These are phyloP conservation scores for Drosophila buzzatii DNA, from an alignment of 2,888 invertebrate species.

Conservation along the genomic window DNA sequence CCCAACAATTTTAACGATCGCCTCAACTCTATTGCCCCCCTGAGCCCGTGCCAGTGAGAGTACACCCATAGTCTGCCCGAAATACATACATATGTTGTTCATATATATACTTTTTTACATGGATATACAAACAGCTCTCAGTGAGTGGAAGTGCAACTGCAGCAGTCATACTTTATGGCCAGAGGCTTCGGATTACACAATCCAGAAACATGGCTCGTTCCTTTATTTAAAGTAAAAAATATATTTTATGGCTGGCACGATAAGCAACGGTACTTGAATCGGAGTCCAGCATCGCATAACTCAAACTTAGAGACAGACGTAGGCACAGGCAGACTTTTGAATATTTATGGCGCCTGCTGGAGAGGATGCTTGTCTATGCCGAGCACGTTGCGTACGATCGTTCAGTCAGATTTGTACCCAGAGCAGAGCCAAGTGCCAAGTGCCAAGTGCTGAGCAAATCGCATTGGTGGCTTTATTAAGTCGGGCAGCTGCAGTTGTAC, in stretches of 20 bases:
- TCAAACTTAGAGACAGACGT: conserved; percentile 31
- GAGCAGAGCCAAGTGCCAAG: conserved; percentile 36
- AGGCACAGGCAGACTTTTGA: conserved; percentile 32
- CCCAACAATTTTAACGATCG: conserved; percentile 60
- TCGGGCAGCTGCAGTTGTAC: conserved; percentile 32
- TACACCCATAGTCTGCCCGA: conserved; percentile 32
- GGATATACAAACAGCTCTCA: conserved; percentile 9
- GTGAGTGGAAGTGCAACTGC: conserved; percentile 12
- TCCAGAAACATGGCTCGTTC: conserved; percentile 29
- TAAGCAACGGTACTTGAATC: conserved; percentile 61
- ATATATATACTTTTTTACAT: neutral
- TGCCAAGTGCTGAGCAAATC: conserved; percentile 22
- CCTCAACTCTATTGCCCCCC: conserved; percentile 13
- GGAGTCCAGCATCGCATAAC: conserved; percentile 50
- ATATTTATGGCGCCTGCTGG: conserved; percentile 71
- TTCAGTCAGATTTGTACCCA: conserved; percentile 57
- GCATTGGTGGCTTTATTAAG: conserved; percentile 63
- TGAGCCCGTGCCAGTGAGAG: conserved; percentile 10
- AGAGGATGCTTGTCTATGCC: conserved; percentile 63
- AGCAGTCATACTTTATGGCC: conserved; percentile 55
- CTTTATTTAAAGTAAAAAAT: conserved; percentile 41
- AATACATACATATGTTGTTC: conserved; percentile 23
- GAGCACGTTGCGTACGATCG: conserved; percentile 69
- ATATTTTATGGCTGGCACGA: conserved; percentile 56
- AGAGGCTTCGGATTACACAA: conserved; percentile 70